Base-by-base conservation (phyloP, 2,113 vertebrate genomes). In the Hipposideros armiger region DNA sequence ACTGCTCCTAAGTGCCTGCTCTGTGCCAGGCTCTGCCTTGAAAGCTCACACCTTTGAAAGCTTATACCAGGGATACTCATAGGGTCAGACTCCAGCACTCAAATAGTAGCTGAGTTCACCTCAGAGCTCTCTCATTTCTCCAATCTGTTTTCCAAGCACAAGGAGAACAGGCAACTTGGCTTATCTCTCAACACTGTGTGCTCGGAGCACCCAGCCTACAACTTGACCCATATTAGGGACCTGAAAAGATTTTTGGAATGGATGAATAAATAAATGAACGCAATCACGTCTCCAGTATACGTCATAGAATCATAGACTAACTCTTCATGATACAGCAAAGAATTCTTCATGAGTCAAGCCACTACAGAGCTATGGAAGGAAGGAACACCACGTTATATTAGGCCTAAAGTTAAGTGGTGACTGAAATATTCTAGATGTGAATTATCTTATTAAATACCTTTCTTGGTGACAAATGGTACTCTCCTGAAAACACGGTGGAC, bases 391-490 rank as follows among this genome's bases (percentile, higher is more conserved):
- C 28, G 0, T 60, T 80, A 1, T 58, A 26, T 70, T 54, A 60
- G 81, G 78, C 4, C 2, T 54, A 76, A 96, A 74, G n/a, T 64
- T 90, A 81, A 6, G 32, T 60, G 72, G 84, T 73, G n/a, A 52
- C 72, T 0, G 64, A 62, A 56, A 28, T 96, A 22, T n/a, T 60
- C 58, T 76, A 1, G 28, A 85, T 78, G 15, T 95, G 86, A 96
- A 80, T 96, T 93, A 80, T 64, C 87, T 96, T 87, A 15, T 86
- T 16, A n/a, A 94, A 30, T 87, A 56, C 95, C 85, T 95, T 16
- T 96, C 1, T 1, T 87, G 82, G 22, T 24, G 83, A 78, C 88
- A 94, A 88, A 56, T 60, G 74, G 74, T 72, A 92, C 60, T 42
- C 76, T 94, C 95, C 17, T 54, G 94, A 91, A 92, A 95, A 69